Evolutionary conservation across 2,797 vertebrate species (phyloP), one percentile per base, ranked within the genome.

Genomic region (Babyrousa celebensis): DNA sequence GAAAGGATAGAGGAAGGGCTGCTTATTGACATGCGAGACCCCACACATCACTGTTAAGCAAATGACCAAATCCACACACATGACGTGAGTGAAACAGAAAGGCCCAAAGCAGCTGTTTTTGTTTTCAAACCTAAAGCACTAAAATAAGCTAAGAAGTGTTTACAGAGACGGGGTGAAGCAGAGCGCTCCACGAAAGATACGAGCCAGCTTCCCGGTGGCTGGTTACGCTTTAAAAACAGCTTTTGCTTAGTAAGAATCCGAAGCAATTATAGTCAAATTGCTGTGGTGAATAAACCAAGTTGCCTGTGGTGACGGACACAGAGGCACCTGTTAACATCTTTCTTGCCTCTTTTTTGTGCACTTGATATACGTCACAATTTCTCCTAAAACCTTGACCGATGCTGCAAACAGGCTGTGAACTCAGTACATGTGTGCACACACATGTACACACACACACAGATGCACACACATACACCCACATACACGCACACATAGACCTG

Each of bases 281-380:
- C 36, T 36, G 36, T 36, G 36, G 36, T 36, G 36, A 36, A 36
- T 36, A 36, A 36, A 36, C 36, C 36, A 36, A 36, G 9, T 2
- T 6, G 40, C 1, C 14, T 3, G 11, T 3, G 12, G 40, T 4
- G 3, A 2, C 6, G 17, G 4, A 1, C 40, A 4, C 6, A 1
- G 8, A 12, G 0, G 2, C 0, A 8, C 1, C 27, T 15, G 32
- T 6, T 8, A 5, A 5, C 1, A 0, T 1, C 12, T 11, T 12
- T 54, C 85, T 11, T 4, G 62, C 16, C 0, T 12, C 32, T 12
- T 11, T 20, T 0, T n/a, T 5, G 2, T 4, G 0, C 5, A 4
- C n/a, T 15, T n/a, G 48, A 21, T 40, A n/a, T 3, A 6, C 0
- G 10, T 11, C 23, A 2, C 0, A 0, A 27, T 54, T 54, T 60